Percentiles rank a stretch among this genome's conserved stretches.
Evolutionary conservation across 2,113 vertebrate species (phyloP).

Genomic region (Pachycephala philippinensis): DNA sequence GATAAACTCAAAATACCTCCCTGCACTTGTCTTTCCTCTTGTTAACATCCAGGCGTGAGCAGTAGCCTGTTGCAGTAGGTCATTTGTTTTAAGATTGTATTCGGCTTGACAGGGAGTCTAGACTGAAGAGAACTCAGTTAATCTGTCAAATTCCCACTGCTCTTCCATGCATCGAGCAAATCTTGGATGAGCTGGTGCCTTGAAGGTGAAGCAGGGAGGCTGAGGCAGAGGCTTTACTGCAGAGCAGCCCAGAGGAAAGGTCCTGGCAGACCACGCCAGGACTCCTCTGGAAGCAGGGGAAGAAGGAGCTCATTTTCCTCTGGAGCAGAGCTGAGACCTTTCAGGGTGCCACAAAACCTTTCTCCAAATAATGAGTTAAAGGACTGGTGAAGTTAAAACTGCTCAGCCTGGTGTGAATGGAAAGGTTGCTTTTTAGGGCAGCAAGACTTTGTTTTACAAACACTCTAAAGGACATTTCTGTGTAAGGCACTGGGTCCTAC

Average conservation of each 20-base stretch:
- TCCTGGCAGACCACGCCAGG: background rate
- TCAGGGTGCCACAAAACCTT: background rate
- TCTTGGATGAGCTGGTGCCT: background rate
- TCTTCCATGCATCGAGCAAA: background rate
- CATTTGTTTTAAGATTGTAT: slow-evolving; percentile 12
- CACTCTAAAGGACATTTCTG: background rate
- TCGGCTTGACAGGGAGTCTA: slow-evolving; percentile 22
- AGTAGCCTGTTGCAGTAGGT: background rate
- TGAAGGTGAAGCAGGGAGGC: background rate
- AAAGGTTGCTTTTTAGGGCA: background rate
- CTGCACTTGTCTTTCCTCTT: background rate
- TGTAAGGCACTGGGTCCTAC: background rate
- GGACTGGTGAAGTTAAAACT: background rate
- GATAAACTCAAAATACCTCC: background rate
- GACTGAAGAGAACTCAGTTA: background rate
- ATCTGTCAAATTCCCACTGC: background rate
- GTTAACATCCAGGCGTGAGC: background rate
- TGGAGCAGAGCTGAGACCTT: background rate
- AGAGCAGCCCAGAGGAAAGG: background rate
- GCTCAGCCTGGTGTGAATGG: background rate
- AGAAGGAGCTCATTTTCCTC: background rate
- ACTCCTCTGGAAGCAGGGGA: background rate
- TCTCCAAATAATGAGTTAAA: background rate
- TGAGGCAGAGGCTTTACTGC: background rate
- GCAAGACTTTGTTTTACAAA: background rate